Evolutionary conservation across 2,113 vertebrate species (phyloP), one percentile per base, ranked within the genome.

Genomic region (Eupsittula cactorum): DNA sequence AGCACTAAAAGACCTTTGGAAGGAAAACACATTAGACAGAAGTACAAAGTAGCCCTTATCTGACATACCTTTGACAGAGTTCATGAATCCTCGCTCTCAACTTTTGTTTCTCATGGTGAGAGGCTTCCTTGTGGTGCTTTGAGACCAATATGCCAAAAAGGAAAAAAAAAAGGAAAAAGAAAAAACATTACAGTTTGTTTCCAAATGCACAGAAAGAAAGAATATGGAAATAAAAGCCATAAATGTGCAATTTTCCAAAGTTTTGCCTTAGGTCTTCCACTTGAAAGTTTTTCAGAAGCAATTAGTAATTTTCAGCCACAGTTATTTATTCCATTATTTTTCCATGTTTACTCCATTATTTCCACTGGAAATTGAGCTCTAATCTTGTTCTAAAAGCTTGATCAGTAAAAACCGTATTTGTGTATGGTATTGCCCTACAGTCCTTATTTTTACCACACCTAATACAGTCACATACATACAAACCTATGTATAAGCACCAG

Each of bases 11-110:
- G 41, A 47, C 12, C 42, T 87, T 80, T 41, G 50, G 73, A 75
- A 69, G 74, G 82, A 88, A 90, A 62, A 14, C 13, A 28, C 21
- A 63, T n/a, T 78, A n/a, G 65, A 83, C 9, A 74, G 57, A 86
- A 92, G 28, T 33, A 89, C 69, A 90, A 92, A 84, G 35, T 70
- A 82, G 35, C 33, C 83, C 70, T 55, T 84, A 85, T 95, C 64
- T 90, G 86, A 97, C 98, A 47, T 97, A 99, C 99, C 97, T 98
- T 84, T 97, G 97, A 74, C 98, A 97, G 46, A 95, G 87, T 33
- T 97, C 94, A 74, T 97, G 96, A 47, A 97, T 96, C 80, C 97
- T 95, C 80, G 97, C 93, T 62, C 35, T 91, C 13, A 98, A 94
- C 78, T 97, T 97, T 24, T 95, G 92, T 70, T 94, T 97, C 49